Evolutionary conservation across 37 sponge, comb jelly and placozoan genomes (phyloP).

Genomic region (Halisarca cf. caerulea): DNA sequence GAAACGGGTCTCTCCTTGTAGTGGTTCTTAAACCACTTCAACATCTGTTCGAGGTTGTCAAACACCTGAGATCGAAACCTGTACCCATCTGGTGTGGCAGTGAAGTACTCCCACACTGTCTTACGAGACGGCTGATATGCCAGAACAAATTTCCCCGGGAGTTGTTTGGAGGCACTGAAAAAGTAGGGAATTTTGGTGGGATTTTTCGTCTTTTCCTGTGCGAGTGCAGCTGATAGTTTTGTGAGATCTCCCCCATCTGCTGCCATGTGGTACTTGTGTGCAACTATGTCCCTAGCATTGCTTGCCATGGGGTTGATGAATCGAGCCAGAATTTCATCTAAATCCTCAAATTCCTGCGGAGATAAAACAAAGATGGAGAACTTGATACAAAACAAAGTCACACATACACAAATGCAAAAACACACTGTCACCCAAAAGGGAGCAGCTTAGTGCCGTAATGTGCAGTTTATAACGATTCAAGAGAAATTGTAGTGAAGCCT

Average conservation of each 20-base stretch:
- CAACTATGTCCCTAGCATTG: slow-evolving; percentile 70
- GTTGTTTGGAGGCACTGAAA: slow-evolving; percentile 82
- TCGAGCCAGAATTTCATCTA: slow-evolving; percentile 97
- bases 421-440: too few species aligned
- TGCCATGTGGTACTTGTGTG: slow-evolving; percentile 71
- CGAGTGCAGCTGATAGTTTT: slow-evolving; percentile 64
- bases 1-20: slow-evolving; percentile 67
- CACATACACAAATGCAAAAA: too few species aligned
- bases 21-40: slow-evolving; percentile 93
- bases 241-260: slow-evolving; percentile 60
- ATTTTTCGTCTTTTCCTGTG: slow-evolving; percentile 74
- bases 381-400: not conserved
- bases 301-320: slow-evolving; percentile 90
- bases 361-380: not conserved
- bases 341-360: slow-evolving; percentile 90
- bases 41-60: slow-evolving; percentile 48
- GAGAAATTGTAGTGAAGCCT: too few species aligned
- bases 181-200: slow-evolving; percentile 93
- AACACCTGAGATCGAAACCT: slow-evolving; percentile 71
- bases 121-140: slow-evolving; percentile 87
- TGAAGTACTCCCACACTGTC: slow-evolving; percentile 72
- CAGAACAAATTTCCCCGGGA: slow-evolving; percentile 85
- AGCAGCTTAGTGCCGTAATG: too few species aligned
- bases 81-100: slow-evolving; percentile 83
- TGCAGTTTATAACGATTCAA: too few species aligned